Evolutionary conservation across 2,888 invertebrate species (phyloP), one percentile per base, ranked within the genome.

Genomic region (Drosophila putrida): DNA sequence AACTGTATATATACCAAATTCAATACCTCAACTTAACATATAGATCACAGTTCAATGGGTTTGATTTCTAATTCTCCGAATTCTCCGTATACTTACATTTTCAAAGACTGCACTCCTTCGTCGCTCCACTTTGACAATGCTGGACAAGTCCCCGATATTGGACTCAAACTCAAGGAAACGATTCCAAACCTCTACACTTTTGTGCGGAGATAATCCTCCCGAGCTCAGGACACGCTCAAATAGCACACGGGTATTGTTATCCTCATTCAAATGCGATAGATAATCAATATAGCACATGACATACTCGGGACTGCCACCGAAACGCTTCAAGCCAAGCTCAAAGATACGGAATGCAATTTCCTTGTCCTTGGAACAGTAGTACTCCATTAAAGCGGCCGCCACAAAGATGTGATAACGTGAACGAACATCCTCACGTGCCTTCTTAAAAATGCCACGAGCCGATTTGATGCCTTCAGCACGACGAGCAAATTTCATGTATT

Each of bases 141-240:
- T 98, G 51, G 98, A 96, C 55, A 99, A 93, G 93, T 99, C 99
- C 0, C 99, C 99, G 76, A 99, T 98, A 88, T 98, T 98, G 51
- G 98, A 98, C 93, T 99, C 99, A 92, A 99, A 99, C 92, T 99
- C 98, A 79, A 99, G 93, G 92, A 99, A 99, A 70, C 97, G 94
- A 93, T 99, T 99, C 99, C 99, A 99, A 63, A 99, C 98, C 90
- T 99, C 98, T 93, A 98, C 96, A 4, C 98, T 98, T 92, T 97
- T 96, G 90, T 98, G 98, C 0, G 97, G 95, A 82, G 97, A 96
- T 47, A 99, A 93, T 68, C 96, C 97, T 46, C 98, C 98, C 0
- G 98, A 98, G 0, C 98, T 98, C 0, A 99, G 94, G 2, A 99
- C 98, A 13, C 99, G 94, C 92, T 99, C 99, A 93, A 99, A 99